phyloP scores from a whole-genome alignment of 2,113 vertebrate genomes.

The Fulica atra region DNA sequence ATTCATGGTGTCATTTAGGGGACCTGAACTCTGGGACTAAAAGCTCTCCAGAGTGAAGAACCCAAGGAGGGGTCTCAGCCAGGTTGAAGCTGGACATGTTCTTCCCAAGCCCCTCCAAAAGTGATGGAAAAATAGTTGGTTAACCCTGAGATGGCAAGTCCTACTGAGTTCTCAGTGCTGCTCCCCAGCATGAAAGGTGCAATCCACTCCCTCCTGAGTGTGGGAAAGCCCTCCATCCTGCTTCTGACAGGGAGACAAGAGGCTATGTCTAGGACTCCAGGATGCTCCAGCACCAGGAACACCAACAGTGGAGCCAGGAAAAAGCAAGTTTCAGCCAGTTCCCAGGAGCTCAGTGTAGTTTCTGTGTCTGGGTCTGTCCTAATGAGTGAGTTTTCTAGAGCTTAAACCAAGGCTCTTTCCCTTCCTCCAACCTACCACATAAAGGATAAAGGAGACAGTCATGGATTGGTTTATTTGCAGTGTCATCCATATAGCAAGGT shows the following conservation, averaged over 20 bases:
- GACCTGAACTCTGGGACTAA: background rate
- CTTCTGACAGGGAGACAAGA: background rate
- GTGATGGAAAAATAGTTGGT: fast-evolving
- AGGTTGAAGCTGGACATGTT: background rate
- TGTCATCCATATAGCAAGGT: background rate
- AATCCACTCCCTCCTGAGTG: background rate
- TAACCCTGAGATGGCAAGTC: background rate
- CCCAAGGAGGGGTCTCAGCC: background rate
- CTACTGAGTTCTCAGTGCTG: background rate
- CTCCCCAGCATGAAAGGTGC: background rate
- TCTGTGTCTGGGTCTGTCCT: background rate
- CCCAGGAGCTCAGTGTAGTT: background rate
- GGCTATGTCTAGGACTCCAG: background rate
- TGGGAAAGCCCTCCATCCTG: background rate
- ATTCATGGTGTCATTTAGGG: background rate
- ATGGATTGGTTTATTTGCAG: background rate
- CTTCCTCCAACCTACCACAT: background rate
- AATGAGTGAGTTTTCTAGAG: background rate
- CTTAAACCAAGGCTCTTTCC: background rate
- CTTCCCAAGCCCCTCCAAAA: background rate
- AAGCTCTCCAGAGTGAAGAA: background rate
- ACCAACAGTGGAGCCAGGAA: background rate
- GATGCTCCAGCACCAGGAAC: background rate
- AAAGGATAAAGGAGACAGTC: background rate
- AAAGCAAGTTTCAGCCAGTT: background rate